Base-by-base conservation (phyloP, 2,797 vertebrate genomes). In the Salarias fasciatus region DNA sequence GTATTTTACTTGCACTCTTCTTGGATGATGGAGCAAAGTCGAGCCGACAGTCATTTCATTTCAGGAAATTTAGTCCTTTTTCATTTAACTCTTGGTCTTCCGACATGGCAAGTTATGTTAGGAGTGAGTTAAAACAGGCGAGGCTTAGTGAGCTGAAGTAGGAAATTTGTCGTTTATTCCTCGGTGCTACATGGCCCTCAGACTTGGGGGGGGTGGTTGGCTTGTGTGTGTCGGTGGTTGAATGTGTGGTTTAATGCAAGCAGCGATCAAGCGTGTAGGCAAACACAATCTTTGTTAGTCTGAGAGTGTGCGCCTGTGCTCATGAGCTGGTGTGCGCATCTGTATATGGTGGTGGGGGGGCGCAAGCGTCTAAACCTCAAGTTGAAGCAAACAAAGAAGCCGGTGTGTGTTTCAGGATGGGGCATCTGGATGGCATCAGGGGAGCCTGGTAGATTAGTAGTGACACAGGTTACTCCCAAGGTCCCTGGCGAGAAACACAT, bases 371-470 rank as follows among this genome's bases (percentile, higher is more conserved):
- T 74, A 84, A 85, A 78, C 75, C 7, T 75, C 84, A 90, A 87
- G 86, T n/a, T 91, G 88, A 81, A 75, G 92, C 89, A 93, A 94
- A 98, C 95, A 96, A 96, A 96, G 94, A 94, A 73, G 81, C 89
- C 83, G 94, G 94, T 96, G 94, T 97, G 94, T 94, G 94, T 97
- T 96, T 95, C 95, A 94, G 88, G 93, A 93, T 83, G 79, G 72
- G 87, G 88, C 13, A 85, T 91, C 97, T 99, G 97, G 90, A 88
- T 93, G 95, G 91, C 90, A 94, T 99, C 96, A 96, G 72, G 42
- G 72, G 76, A 67, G 79, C 82, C 70, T 72, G 85, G 88, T 91
- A 88, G 94, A 99, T 98, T 93, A 87, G 83, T 88, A 83, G 70
- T 96, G 97, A 98, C 97, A 96, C 59, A 75, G 90, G 94, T 95